phyloP scores from a whole-genome alignment of 1,140 invertebrate genomes.

The Zaprionus inermis region DNA sequence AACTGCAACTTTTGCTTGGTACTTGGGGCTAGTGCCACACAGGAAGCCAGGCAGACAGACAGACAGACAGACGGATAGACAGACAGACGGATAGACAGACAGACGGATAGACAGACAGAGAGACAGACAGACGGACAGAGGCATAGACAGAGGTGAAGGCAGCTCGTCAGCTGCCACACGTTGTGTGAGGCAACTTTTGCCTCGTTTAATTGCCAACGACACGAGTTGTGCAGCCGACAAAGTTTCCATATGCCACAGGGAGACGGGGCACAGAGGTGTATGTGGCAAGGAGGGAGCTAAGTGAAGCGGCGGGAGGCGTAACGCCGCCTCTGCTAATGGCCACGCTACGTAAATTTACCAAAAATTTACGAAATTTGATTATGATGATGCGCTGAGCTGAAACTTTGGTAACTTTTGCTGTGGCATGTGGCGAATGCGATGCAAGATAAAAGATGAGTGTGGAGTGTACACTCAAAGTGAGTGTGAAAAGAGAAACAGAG shows the following conservation, averaged over 20 bases:
- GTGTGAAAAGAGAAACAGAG: neutral
- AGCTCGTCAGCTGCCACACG: constrained; percentile 29
- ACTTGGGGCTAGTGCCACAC: constrained; percentile 14
- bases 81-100: constrained; percentile 6
- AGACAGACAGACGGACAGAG: constrained; percentile 29
- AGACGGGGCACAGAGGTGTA: neutral
- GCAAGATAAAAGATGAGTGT: constrained; percentile 9
- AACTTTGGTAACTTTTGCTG: constrained; percentile 26
- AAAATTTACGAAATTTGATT: constrained; percentile 45
- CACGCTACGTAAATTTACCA: constrained; percentile 33
- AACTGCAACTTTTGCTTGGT: constrained; percentile 2
- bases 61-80: constrained; percentile 22
- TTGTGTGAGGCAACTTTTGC: constrained; percentile 34
- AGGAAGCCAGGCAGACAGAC: constrained; percentile 36
- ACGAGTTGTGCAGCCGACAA: constrained; percentile 30
- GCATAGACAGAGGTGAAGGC: neutral
- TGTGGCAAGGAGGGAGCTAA: constrained; percentile 15
- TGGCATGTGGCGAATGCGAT: neutral
- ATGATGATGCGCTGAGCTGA: constrained; percentile 18
- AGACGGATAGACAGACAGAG: constrained; percentile 4
- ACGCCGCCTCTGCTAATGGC: constrained; percentile 37
- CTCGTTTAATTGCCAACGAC: constrained; percentile 52
- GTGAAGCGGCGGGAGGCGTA: neutral
- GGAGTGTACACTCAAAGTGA: constrained; percentile 6
- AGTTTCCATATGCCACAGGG: constrained; percentile 39